These are phyloP conservation scores for Pelvicachromis taeniatus DNA, from an alignment of 2,113 vertebrate species.

Conservation along the genomic window DNA sequence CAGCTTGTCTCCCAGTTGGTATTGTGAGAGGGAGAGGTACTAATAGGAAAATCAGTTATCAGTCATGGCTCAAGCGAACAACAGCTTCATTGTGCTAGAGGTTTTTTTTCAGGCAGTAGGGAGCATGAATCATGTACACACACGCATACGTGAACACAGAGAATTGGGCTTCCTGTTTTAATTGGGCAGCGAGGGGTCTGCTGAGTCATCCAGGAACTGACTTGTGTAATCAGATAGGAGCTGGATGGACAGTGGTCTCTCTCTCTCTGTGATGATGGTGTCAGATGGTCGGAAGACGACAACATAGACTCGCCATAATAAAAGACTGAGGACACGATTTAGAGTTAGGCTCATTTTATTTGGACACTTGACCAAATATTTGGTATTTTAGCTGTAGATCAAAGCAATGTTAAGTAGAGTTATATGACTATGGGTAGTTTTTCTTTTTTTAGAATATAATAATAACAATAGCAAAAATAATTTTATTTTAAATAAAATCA, in stretches of 20 bases:
- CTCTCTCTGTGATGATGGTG: not conserved
- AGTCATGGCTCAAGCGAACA: slow-evolving; percentile 37
- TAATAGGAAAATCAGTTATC: slow-evolving; percentile 30
- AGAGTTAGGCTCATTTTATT: not conserved
- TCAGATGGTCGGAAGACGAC: not conserved
- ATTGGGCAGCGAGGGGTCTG: slow-evolving; percentile 10
- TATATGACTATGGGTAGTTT: not conserved
- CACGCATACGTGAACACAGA: not conserved
- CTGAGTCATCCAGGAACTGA: slow-evolving; percentile 51
- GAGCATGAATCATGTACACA: slow-evolving; percentile 28
- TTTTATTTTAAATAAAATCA: not conserved
- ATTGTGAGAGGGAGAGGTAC: not conserved
- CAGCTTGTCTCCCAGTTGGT: not conserved
- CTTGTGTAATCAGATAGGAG: slow-evolving; percentile 9
- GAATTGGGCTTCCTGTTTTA: slow-evolving; percentile 12
- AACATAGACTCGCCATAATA: not conserved
- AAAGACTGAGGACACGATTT: not conserved
- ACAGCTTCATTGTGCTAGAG: slow-evolving; percentile 34
- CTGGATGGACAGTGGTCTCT: not conserved
- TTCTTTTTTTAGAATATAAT: not conserved
- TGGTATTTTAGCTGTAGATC: not conserved
- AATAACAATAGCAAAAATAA: not conserved
- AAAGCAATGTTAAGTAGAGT: not conserved
- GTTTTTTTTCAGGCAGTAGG: not conserved
- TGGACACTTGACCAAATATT: not conserved